Evolutionary conservation across 2,113 vertebrate genomes (phyloP), one percentile per base, ranked within the genome.

Genomic region (Rissa tridactyla): DNA sequence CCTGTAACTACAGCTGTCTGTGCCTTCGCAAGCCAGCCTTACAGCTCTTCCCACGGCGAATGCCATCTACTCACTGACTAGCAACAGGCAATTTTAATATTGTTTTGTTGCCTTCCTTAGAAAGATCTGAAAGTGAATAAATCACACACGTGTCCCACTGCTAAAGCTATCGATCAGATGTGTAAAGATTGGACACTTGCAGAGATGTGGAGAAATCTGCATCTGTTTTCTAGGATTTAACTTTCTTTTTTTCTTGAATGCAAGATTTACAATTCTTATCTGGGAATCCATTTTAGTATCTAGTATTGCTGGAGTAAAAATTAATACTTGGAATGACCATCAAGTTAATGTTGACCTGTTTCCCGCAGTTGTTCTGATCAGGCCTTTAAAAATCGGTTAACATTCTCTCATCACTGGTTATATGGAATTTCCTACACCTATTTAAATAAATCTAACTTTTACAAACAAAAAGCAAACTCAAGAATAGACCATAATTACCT

Each of bases 361-460:
- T 73, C 13, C 60, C 10, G 3, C 5, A 6, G 2, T 42, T 81
- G 11, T 84, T 94, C 36, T 69, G 6, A 68, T 75, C 27, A 58
- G 78, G 27, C 34, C 58, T 82, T 95, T 87, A 79, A 94, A 90
- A 70, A 55, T 65, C 4, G 1, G 15, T 85, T 71, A 58, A 44
- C 85, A 70, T 40, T 15, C 8, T 91, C 44, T 89, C 29, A 44
- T 73, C 19, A n/a, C 30, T 61, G 30, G 52, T 86, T 68, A 38
- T 57, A 42, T 82, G 49, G n/a, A 40, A 70, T 94, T 80, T 89
- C 14, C 58, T 76, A 62, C 23, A 87, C 13, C 15, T 92, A 34
- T 91, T 94, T 82, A 90, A 95, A 91, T 40, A 72, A 85, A 76
- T 46, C 61, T 82, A 54, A 72, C 54, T 91, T 87, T 21, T 58